These are phyloP conservation scores for Pygocentrus nattereri DNA, from an alignment of 2,797 vertebrate species.

Conservation along the genomic window DNA sequence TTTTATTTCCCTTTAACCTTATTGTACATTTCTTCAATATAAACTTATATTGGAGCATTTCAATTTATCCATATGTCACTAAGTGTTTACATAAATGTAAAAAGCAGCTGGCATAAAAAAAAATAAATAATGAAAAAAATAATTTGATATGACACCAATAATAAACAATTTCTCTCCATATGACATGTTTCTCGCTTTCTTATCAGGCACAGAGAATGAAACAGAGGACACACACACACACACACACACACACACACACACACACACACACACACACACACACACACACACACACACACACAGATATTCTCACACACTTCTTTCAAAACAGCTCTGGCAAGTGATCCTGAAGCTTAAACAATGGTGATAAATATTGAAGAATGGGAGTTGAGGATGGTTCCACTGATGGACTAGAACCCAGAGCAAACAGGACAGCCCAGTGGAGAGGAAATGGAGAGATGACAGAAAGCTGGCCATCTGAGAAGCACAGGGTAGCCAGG, in stretches of 20 bases:
- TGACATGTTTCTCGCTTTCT: background rate
- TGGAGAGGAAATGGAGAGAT: slow-evolving; percentile 72
- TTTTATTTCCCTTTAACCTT: too few relatives aligned
- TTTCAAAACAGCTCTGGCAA: background rate
- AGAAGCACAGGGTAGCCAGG: slow-evolving; percentile 43
- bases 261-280: background rate
- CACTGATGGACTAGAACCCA: slow-evolving; percentile 69
- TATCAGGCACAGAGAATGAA: background rate
- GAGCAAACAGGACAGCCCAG: slow-evolving; percentile 79
- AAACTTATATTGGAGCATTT: too few relatives aligned
- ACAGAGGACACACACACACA: background rate
- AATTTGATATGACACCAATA: too few relatives aligned
- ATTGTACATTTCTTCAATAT: too few relatives aligned
- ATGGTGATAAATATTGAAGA: slow-evolving; percentile 74
- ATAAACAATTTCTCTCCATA: too few relatives aligned
- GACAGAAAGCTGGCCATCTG: slow-evolving; percentile 70
- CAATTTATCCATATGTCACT: too few relatives aligned
- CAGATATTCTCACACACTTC: background rate
- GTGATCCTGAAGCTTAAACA: slow-evolving; percentile 62
- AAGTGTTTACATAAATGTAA: too few relatives aligned
- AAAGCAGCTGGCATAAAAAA: too few relatives aligned
- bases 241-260: too few relatives aligned
- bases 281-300: background rate
- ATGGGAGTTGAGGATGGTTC: slow-evolving; percentile 68
- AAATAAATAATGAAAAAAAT: too few relatives aligned